Conservation (phyloP, 2,113 vertebrate genomes). For the Calyptomena viridis region DNA sequence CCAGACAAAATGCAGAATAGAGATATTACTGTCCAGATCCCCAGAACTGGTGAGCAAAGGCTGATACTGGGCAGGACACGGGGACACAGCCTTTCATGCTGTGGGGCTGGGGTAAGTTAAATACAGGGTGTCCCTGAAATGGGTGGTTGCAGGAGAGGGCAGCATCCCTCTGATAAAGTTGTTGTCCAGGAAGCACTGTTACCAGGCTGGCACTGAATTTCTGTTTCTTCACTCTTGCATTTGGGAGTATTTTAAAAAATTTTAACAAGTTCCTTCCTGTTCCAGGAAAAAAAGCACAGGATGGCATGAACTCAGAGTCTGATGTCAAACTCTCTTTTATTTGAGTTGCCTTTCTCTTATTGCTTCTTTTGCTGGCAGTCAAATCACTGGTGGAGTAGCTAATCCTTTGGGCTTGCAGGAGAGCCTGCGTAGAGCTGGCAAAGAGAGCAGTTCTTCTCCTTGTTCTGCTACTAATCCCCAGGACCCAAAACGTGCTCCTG, state of each 20-base stretch:
- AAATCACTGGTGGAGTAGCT: neutral
- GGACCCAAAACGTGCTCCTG: neutral
- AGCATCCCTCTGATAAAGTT: neutral
- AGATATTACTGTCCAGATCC: neutral
- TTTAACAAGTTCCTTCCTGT: slow-evolving; percentile 13
- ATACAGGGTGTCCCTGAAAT: neutral
- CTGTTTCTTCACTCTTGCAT: neutral
- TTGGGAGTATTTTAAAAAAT: neutral
- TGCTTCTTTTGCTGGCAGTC: neutral
- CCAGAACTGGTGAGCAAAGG: neutral
- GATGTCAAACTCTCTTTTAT: neutral
- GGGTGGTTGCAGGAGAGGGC: neutral
- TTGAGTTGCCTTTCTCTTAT: neutral
- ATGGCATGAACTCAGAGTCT: neutral
- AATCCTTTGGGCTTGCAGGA: neutral
- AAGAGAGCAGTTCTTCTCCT: neutral
- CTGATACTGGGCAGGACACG: neutral
- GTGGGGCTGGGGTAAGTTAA: neutral
- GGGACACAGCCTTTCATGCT: neutral
- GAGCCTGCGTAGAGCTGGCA: neutral
- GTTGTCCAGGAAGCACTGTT: neutral
- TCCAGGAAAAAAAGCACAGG: neutral
- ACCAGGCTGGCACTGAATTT: neutral
- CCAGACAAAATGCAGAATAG: fast-evolving
- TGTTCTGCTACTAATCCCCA: neutral